Evolutionary conservation across 2,888 invertebrate species (phyloP), one percentile per base, ranked within the genome.

Genomic region (Nematopogon swammerdamellus): DNA sequence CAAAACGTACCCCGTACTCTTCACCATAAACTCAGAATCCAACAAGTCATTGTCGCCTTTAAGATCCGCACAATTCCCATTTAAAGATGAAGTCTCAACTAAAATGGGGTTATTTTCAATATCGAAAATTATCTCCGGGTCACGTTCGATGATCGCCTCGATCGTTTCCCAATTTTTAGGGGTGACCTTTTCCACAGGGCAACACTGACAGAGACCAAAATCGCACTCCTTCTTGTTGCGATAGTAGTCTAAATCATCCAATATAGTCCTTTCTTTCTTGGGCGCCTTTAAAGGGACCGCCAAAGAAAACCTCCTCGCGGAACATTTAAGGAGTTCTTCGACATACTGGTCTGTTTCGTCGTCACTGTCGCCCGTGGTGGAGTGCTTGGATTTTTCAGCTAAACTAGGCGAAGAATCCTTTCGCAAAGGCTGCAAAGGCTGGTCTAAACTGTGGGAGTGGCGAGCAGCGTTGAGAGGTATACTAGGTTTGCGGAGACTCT

Each of bases 121-220:
- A 63, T 79, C 77, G 59, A 79, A 79, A 52, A 79, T 77, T 1
- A 79, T 77, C 55, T 79, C 79, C 2, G 77, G 75, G 59, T 79
- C 76, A 44, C 76, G 75, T 47, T 76, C 76, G n/a, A 79, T 79
- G 1, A 73, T 72, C 49, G 75, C 70, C 59, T 75, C 76, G 19
- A 79, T 74, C 0, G 70, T 67, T 49, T 70, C 59, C 79, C 79
- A 79, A 48, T 75, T 67, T 0, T 70, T 72, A 3, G 56, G 64
- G 42, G 67, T 17, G 50, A 61, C 70, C 57, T 60, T 72, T 55
- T 63, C 63, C 0, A 58, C 52, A 16, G 57, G 58, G 59, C 74
- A 74, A 66, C 75, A 75, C 56, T 70, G 62, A 53, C 73, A 76
- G 64, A 69, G 63, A 42, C 68, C 72, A 25, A 75, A 79, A 50